Conservation (phyloP, 2,797 vertebrate species). For the Falco novaeseelandiae region DNA sequence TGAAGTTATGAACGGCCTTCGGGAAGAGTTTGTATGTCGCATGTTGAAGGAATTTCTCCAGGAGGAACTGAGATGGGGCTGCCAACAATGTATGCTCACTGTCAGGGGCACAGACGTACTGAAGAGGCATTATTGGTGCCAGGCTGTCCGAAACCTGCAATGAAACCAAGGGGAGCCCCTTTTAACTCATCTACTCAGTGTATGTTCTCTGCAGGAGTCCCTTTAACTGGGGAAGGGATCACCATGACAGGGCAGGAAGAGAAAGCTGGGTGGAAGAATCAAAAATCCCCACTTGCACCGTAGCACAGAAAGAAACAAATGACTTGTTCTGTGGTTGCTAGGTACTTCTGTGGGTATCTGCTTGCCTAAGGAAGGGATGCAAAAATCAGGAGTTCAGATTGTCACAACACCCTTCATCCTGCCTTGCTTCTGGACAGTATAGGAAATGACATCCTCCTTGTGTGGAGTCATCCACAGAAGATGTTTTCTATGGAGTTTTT, state of each 20-base stretch:
- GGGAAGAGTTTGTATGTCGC: conserved; percentile 94
- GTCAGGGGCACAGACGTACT: conserved; percentile 96
- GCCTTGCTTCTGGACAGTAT: background rate
- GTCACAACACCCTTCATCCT: background rate
- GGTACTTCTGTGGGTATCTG: background rate
- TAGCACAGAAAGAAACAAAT: background rate
- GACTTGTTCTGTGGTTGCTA: background rate
- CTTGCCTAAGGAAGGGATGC: background rate
- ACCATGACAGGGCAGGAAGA: background rate
- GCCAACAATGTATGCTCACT: conserved; percentile 94
- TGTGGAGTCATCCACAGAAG: background rate
- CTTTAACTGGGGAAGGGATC: background rate
- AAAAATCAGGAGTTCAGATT: background rate
- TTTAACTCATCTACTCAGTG: background rate
- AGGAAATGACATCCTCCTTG: background rate
- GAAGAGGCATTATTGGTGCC: conserved; percentile 85
- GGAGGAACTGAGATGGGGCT: conserved; percentile 93
- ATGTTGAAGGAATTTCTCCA: conserved; percentile 94
- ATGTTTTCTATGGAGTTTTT: background rate
- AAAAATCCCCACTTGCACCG: background rate
- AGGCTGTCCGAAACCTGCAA: conserved; percentile 87
- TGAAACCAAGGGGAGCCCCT: background rate
- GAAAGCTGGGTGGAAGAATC: background rate
- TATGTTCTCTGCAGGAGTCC: background rate
- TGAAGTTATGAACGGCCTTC: conserved; percentile 87